Percentiles rank a stretch among this genome's conserved stretches.
Evolutionary conservation across 1,140 invertebrate species (phyloP).

Genomic region (Rhyacophila brunnea): DNA sequence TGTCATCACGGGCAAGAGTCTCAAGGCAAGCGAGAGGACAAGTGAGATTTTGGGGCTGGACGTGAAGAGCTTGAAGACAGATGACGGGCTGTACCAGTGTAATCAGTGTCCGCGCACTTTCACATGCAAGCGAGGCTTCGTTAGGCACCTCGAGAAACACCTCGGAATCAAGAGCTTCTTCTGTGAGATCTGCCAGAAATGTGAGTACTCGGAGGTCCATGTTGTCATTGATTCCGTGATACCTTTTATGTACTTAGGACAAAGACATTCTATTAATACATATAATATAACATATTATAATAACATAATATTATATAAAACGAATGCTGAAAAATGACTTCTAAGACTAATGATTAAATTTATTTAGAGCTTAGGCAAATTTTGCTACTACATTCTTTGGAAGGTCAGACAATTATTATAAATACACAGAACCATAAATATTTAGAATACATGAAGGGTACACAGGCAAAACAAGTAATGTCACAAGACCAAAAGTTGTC

Average conservation of each 20-base stretch:
- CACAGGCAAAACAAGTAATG: no score
- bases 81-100: slow-evolving; percentile 16
- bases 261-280: not conserved
- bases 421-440: no score
- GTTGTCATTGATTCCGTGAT: not conserved
- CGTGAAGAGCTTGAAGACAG: slow-evolving; percentile 15
- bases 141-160: slow-evolving; percentile 27
- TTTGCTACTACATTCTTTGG: no score
- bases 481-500: no score
- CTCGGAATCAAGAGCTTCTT: slow-evolving; percentile 30
- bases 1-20: not conserved
- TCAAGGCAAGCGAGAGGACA: slow-evolving; percentile 5
- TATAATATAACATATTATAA: not conserved
- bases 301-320: not conserved
- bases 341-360: not conserved
- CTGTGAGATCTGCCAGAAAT: slow-evolving; percentile 31
- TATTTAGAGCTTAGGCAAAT: no score
- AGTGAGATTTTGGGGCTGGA: slow-evolving; percentile 26
- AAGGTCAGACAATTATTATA: no score
- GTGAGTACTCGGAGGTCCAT: no score
- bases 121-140: slow-evolving; percentile 10
- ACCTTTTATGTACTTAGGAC: not conserved
- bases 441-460: no score
- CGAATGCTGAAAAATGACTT: not conserved
- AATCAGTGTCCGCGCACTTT: slow-evolving; percentile 22